These are phyloP conservation scores for Loripinus fragilis DNA, from an alignment of 2,888 invertebrate species.

Conservation along the genomic window DNA sequence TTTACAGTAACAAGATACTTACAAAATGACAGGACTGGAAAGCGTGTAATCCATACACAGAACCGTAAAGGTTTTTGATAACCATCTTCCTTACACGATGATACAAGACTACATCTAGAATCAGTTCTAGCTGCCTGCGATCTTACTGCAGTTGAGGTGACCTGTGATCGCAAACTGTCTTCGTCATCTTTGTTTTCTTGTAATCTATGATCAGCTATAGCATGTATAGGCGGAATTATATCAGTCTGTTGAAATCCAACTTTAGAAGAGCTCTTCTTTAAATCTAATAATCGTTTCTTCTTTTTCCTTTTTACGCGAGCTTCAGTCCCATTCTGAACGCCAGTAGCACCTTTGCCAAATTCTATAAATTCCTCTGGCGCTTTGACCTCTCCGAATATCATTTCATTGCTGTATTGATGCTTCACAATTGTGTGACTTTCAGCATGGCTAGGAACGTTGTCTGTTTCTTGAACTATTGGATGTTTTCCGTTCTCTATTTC, in stretches of 20 bases:
- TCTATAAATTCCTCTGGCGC: background rate
- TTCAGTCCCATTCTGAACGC: background rate
- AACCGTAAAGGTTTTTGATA: too few relatives aligned
- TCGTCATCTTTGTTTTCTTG: background rate
- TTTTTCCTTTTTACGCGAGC: constrained; percentile 27
- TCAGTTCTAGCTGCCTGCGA: background rate
- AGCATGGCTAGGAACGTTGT: background rate
- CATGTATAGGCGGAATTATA: constrained; percentile 22
- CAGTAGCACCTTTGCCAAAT: too few relatives aligned
- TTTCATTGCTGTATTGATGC: background rate
- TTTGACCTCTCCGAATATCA: background rate
- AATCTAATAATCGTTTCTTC: constrained; percentile 35
- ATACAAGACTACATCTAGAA: too few relatives aligned
- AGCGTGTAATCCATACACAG: too few relatives aligned
- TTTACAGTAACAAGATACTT: too few relatives aligned
- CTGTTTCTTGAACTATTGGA: background rate
- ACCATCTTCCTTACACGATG: too few relatives aligned
- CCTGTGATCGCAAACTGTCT: too few relatives aligned
- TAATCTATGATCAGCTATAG: too few relatives aligned
- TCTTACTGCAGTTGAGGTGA: too few relatives aligned
- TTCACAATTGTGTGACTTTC: background rate
- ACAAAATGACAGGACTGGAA: too few relatives aligned
- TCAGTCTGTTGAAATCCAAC: constrained; percentile 24
- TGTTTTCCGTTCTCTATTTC: background rate
- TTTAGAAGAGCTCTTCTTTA: constrained; percentile 53